Base-by-base conservation (phyloP, 1,140 invertebrate genomes). In the Ectropis grisescens region DNA sequence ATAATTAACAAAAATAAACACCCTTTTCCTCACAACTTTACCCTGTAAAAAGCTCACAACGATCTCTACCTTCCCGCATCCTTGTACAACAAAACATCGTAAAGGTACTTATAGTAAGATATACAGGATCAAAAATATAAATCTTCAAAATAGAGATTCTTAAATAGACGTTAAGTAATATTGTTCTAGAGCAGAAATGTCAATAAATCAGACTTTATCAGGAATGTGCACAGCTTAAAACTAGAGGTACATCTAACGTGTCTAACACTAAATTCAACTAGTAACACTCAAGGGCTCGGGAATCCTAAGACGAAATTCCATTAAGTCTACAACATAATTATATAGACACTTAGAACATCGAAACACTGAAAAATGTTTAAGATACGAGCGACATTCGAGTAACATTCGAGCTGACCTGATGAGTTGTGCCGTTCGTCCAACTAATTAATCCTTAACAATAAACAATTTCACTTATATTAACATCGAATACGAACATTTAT, bases 351-450 rank as follows among this genome's bases (percentile, higher is more conserved):
- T 52, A 60, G 50, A 36, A 76, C 56, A 71, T 51, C 48, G 41
- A 36, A 70, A 65, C 55, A 69, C 46, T 56, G 42, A 69, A 59
- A 49, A n/a, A n/a, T 69, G 40, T 48, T 58, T 52, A 55, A 58
- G 58, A 53, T 47, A 70, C 56, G 60, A 74, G 61, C 51, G 27
- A 75, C 66, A 69, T 70, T 69, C 65, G 56, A 75, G 68, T 59
- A 53, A 56, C 39, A 37, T 52, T 56, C 56, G 74, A 83, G 82
- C 82, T 79, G 82, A 84, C 82, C 55, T 84, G 80, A 84, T 82
- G 76, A 82, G 82, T 84, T 78, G 69, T 72, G 70, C 76, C 70
- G 39, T 46, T 53, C 3, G 35, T 50, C 54, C 44, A 60, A 51
- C 46, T 57, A 56, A 58, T 45, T 59, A 52, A 47, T 6, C 24